phyloP scores from a whole-genome alignment of 2,888 invertebrate genomes.

The Herminia tarsipennalis region DNA sequence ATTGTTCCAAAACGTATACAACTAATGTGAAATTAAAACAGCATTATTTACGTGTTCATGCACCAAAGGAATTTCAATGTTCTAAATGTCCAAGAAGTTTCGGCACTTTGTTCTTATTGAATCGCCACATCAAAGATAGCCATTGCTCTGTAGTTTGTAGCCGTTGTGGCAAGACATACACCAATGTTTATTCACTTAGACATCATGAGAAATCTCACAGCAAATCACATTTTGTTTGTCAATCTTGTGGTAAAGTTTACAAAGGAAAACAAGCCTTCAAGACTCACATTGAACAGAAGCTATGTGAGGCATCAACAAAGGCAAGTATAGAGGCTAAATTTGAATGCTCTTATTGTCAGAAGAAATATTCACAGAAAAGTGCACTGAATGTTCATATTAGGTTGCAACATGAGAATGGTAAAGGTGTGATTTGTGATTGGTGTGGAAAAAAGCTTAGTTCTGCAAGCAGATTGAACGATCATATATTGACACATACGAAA shows the following conservation, averaged over 20 bases:
- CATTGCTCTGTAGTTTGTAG: conserved; percentile 45
- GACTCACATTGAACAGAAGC: conserved; percentile 41
- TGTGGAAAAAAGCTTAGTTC: conserved; percentile 52
- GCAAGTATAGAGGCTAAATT: conserved; percentile 32
- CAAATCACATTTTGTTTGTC: conserved; percentile 36
- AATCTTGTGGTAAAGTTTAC: conserved; percentile 51
- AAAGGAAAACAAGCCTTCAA: conserved; percentile 43
- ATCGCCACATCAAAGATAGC: conserved; percentile 38
- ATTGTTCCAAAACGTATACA: conserved; percentile 39
- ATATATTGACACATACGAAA: conserved; percentile 54
- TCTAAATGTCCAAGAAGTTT: conserved; percentile 44
- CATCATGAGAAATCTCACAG: conserved; percentile 49
- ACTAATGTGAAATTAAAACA: conserved; percentile 36
- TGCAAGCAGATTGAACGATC: conserved; percentile 46
- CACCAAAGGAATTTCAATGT: conserved; percentile 50
- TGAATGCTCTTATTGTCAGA: conserved; percentile 50
- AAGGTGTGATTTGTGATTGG: conserved; percentile 46
- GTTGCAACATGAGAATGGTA: conserved; percentile 49
- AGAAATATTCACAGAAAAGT: conserved; percentile 45
- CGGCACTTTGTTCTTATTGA: conserved; percentile 35
- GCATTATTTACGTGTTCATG: conserved; percentile 48
- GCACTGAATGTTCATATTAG: conserved; percentile 49
- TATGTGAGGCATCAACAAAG: conserved; percentile 38
- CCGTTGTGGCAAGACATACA: conserved; percentile 53
- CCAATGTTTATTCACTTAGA: conserved; percentile 37